phyloP scores from a whole-genome alignment of 2,797 vertebrate genomes.

The Allobates femoralis region DNA sequence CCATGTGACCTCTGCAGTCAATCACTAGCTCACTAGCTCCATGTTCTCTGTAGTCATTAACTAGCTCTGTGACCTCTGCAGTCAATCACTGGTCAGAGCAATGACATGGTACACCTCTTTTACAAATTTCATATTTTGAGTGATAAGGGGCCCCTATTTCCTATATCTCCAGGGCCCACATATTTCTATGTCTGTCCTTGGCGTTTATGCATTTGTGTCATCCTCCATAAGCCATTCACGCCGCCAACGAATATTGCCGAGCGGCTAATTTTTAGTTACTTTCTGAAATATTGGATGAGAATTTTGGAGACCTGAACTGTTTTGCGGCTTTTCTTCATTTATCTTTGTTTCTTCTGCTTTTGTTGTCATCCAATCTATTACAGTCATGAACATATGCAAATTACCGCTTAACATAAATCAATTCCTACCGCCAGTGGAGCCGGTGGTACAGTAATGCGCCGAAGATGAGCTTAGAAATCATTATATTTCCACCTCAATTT shows the following conservation, averaged over 20 bases:
- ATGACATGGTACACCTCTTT: no score
- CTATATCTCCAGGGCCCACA: no score
- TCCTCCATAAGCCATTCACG: no score
- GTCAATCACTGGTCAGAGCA: no score
- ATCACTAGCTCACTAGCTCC: no score
- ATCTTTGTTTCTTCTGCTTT: conserved; percentile 17
- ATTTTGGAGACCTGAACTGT: neutral
- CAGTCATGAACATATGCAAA: conserved; percentile 39
- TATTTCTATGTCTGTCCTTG: no score
- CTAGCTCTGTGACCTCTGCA: no score
- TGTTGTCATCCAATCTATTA: conserved; percentile 23
- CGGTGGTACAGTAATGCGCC: neutral
- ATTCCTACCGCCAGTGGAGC: neutral
- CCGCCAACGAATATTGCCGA: neutral
- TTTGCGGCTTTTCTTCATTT: neutral
- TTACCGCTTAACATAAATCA: conserved; percentile 22
- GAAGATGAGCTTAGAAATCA: conserved; percentile 16
- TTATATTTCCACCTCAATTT: conserved; percentile 23
- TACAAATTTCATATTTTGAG: no score
- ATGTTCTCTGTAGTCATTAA: no score
- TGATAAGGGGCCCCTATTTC: no score
- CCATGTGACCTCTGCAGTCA: no score
- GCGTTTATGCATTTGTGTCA: no score
- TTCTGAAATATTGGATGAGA: neutral
- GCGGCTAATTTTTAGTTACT: neutral